Base-by-base conservation (phyloP, 2,113 vertebrate genomes). In the Morone saxatilis region DNA sequence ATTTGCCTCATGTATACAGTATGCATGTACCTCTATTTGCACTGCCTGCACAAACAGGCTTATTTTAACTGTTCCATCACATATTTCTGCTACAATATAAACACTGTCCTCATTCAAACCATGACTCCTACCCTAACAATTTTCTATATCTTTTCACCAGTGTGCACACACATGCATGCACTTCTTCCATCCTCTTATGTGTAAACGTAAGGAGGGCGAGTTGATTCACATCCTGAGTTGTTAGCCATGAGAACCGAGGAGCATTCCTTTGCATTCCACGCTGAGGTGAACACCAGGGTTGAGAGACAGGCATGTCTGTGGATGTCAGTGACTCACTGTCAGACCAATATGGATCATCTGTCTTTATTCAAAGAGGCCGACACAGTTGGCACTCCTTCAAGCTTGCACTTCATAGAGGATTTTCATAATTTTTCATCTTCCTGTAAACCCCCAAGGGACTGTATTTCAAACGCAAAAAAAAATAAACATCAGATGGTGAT, bases 181-280 rank as follows among this genome's bases (percentile, higher is more conserved):
- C 51, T 57, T n/a, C 41, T 56, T 68, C 19, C 63, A 13, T 71
- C 54, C 9, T 75, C 54, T 41, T 65, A 22, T 86, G 84, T 83
- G 77, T 43, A 60, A 65, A 76, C 59, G 61, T 65, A 84, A 73
- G 63, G 76, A 78, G 82, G 90, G 66, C 85, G 79, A 81, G 89
- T 91, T 89, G 89, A 84, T 90, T 92, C 91, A 89, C 65, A 91
- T 92, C 93, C 90, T 83, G 65, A 14, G 67, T 85, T 71, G 51
- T 72, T 83, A 22, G 60, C 85, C 85, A 78, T 77, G 63, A 85
- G 86, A 78, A 86, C 19, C n/a, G n/a, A 59, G 43, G 69, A 88
- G 71, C 90, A 88, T 93, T 93, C 87, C 86, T 83, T 11, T 51
- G 72, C 92, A 88, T 90, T 90, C 84, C 91, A 78, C 1, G 50